Base-by-base conservation (phyloP, 1,140 invertebrate genomes). In the Drosophila teissieri region DNA sequence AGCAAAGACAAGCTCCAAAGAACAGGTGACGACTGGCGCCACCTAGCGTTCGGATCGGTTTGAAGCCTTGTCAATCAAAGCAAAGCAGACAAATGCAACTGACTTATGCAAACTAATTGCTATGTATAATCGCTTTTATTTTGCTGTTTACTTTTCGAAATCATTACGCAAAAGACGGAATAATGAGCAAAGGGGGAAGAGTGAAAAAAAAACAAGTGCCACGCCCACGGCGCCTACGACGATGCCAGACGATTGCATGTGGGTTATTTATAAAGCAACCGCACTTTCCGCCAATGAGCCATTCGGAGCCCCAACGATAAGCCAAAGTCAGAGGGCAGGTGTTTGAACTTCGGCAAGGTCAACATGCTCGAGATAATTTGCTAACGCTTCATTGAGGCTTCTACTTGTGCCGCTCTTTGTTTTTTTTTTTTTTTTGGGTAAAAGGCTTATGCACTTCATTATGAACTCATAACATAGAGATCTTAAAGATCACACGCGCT, bases 291-390 rank as follows among this genome's bases (percentile, higher is more conserved):
- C 48, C 51, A 51, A 70, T 69, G 63, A 68, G 55, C 72, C 36
- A 60, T 75, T 34, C 27, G n/a, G n/a, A 51, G 48, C 27, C 15
- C 37, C 46, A 67, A 51, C 69, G 82, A 86, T 86, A 86, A 88
- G 70, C 57, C 61, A 60, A 52, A 82, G 83, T 86, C 82, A 86
- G 70, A 88, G 82, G 83, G 79, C 83, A 86, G 82, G 79, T 83
- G 82, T 69, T 79, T 86, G 82, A 86, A 86, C 82, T 86, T 86
- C 70, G 56, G 48, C 49, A 88, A 88, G 82, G 82, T 88, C 79
- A 76, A 61, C 53, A 68, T 44, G 63, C 55, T 60, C 37, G 61
- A 64, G 78, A 81, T 84, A 73, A 77, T 60, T 49, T 60, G 27
- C 58, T 62, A 34, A 31, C 40, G 46, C 42, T 57, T 65, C 46